A percentile compares a stretch with the other conserved stretches of the same genome.
phyloP scores from a whole-genome alignment of 1,140 invertebrate genomes.

The Phthorimaea operculella region DNA sequence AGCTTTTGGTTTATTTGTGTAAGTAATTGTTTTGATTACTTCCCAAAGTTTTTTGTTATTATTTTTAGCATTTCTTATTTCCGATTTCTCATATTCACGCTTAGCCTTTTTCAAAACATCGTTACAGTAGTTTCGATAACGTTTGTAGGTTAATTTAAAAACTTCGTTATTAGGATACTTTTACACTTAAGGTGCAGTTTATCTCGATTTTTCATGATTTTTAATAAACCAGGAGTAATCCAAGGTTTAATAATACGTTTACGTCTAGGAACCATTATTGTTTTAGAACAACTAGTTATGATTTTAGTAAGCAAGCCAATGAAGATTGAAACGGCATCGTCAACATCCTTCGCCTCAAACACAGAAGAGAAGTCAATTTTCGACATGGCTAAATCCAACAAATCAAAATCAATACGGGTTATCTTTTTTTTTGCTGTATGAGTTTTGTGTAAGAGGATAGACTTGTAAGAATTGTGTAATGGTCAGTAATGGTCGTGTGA shows the following conservation, averaged over 20 bases:
- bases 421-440: background rate
- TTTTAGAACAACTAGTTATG: background rate
- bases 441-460: background rate
- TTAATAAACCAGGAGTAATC: background rate
- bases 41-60: background rate
- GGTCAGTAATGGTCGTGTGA: background rate
- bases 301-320: background rate
- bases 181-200: background rate
- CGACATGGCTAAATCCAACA: background rate
- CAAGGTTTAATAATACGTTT: background rate
- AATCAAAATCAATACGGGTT: background rate
- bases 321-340: background rate
- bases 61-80: background rate
- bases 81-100: background rate
- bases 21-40: background rate
- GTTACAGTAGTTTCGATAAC: background rate
- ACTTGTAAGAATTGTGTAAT: background rate
- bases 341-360: background rate
- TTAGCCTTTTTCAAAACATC: background rate
- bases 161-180: background rate
- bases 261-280: background rate
- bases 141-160: background rate
- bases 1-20: background rate
- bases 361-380: background rate
- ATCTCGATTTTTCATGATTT: background rate